phyloP scores from a whole-genome alignment of 1,140 invertebrate species.

The Drosophila busckii region DNA sequence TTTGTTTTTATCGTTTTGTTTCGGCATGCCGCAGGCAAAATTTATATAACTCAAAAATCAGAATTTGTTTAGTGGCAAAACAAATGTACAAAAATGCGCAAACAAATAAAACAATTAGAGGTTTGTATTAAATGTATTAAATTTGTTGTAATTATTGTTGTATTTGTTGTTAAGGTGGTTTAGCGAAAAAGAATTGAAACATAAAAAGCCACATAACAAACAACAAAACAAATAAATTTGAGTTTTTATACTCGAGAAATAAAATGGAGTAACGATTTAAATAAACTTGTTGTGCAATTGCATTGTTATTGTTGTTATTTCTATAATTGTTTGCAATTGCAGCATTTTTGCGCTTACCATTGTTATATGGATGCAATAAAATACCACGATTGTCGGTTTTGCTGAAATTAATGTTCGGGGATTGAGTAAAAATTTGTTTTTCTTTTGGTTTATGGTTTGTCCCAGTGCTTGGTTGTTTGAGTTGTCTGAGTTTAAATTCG shows the following conservation, averaged over 20 bases:
- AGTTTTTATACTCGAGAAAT: constrained; percentile 3
- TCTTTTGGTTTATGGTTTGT: constrained; percentile 25
- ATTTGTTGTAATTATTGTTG: too few species aligned
- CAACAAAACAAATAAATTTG: constrained; percentile 12
- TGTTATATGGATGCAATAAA: constrained; percentile 81
- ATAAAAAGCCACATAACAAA: constrained; percentile 32
- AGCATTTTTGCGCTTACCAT: constrained; percentile 80
- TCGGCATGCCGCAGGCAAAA: constrained; percentile 65
- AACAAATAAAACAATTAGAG: constrained; percentile 20
- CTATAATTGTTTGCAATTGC: constrained; percentile 60
- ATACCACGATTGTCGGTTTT: constrained; percentile 80
- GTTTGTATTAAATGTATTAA: background rate
- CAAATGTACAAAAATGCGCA: constrained; percentile 46
- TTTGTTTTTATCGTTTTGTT: constrained; percentile 25
- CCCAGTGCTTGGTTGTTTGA: constrained; percentile 31
- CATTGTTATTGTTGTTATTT: constrained; percentile 45
- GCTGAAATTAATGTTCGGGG: constrained; percentile 76
- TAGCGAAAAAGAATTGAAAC: constrained; percentile 3
- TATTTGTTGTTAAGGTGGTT: too few species aligned
- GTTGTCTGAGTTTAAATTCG: constrained; percentile 21
- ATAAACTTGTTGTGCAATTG: constrained; percentile 49
- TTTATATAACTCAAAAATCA: constrained; percentile 49
- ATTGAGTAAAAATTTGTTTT: constrained; percentile 65
- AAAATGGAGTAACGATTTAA: constrained; percentile 33
- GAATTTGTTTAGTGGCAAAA: constrained; percentile 41